Base-by-base conservation (phyloP, 1,140 invertebrate genomes). In the Drosophila funebris region DNA sequence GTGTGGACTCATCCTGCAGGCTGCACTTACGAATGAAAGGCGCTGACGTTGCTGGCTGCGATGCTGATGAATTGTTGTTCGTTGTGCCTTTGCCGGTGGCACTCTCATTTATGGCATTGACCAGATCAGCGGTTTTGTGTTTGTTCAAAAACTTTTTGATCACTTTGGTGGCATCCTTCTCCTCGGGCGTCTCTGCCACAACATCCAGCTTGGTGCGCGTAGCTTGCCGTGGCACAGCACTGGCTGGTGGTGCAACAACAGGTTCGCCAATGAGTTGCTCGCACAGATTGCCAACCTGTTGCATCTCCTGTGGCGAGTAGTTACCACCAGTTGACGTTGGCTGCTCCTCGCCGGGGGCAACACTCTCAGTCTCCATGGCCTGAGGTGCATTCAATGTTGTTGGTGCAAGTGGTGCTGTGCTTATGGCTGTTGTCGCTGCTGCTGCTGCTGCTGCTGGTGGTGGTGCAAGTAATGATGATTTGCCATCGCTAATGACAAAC, bases 71-170 rank as follows among this genome's bases (percentile, higher is more conserved):
- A 27, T 11, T n/a, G 33, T 11, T 36, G 33, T 4, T 36, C n/a
- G 33, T 48, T 36, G 16, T 63, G 33, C 13, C 44, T 29, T 87
- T 85, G 56, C 27, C 50, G 16, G 56, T 73, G 27, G 71, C 75
- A 33, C 77, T 75, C 27, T 90, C 76, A n/a, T 90, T 81, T 29
- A 91, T 83, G 52, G 91, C 91, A 61, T 90, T 90, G 11, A 91
- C 91, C 67, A 91, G 58, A 62, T 91, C 91, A 18, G 90, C 87
- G 9, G 80, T 81, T 72, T 90, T 89, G 46, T 92, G 92, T 71
- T 92, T 91, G 44, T 80, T 82, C 2, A 85, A 79, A 54, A 91
- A 91, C 58, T 91, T 91, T 27, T 90, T 91, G 46, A 91, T 93
- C 64, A 85, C 80, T 62, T 91, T 92, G 36, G 79, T 91, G 24